phyloP scores from a whole-genome alignment of 2,888 invertebrate genomes.

The Operophtera brumata region DNA sequence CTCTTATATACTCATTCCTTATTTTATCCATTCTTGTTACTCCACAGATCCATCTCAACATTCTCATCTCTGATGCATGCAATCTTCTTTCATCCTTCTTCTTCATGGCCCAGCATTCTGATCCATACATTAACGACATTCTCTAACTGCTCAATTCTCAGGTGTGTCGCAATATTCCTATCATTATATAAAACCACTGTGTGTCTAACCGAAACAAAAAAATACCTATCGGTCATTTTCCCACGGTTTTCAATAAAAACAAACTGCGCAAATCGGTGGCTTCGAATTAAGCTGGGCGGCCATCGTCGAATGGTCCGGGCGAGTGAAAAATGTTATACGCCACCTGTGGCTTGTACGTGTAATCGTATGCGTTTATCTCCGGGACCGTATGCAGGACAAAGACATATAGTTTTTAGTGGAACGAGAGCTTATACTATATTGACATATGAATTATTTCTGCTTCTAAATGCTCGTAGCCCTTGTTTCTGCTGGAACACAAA shows the following conservation, averaged over 20 bases:
- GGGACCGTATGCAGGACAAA: conserved; percentile 63
- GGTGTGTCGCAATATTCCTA: no score
- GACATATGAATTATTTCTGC: not conserved
- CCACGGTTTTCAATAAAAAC: conserved; percentile 71
- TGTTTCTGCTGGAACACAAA: not conserved
- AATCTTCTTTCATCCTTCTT: no score
- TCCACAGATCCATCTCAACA: no score
- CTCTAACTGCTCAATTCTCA: no score
- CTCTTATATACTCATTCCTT: no score
- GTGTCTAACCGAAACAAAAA: conserved; percentile 30
- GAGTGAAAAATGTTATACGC: conserved; percentile 79
- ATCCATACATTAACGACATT: no score
- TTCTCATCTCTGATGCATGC: no score
- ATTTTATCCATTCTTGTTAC: no score
- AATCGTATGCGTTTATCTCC: conserved; percentile 79
- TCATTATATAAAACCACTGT: not conserved
- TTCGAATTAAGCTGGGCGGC: conserved; percentile 65
- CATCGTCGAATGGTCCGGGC: conserved; percentile 55
- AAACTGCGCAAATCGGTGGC: conserved; percentile 64
- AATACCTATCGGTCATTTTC: conserved; percentile 46
- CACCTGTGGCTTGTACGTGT: conserved; percentile 76
- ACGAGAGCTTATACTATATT: conserved; percentile 13
- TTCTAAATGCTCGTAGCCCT: not conserved
- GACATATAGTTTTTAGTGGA: conserved; percentile 47
- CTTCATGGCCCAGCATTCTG: no score